These are phyloP conservation scores for Albula glossodonta DNA, from an alignment of 2,113 vertebrate genomes.

Conservation along the genomic window DNA sequence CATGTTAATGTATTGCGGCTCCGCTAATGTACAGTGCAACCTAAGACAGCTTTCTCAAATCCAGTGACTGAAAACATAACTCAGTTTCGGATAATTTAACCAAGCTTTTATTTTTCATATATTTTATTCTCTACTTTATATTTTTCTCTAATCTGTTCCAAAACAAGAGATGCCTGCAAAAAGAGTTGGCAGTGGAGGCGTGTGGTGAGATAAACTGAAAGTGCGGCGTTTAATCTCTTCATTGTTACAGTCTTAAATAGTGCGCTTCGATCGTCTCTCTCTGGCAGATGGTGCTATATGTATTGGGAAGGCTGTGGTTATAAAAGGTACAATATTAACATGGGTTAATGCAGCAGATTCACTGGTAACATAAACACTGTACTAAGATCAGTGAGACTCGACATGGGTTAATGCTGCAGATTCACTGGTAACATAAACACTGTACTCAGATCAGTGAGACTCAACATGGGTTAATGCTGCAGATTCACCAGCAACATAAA, in stretches of 20 bases:
- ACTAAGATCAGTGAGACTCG: background rate
- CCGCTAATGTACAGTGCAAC: too few species aligned
- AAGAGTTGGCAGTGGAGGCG: too few species aligned
- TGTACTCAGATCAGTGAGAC: too few species aligned
- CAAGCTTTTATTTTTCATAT: background rate
- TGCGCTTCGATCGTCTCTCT: background rate
- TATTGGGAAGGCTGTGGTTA: background rate
- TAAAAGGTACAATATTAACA: background rate
- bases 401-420: too few species aligned
- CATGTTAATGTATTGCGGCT: too few species aligned
- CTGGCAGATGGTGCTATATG: background rate
- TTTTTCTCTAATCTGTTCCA: too few species aligned
- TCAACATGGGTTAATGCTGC: too few species aligned
- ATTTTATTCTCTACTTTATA: background rate
- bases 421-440: too few species aligned
- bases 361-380: background rate
- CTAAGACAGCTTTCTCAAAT: background rate
- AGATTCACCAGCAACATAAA: too few species aligned
- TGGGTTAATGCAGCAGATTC: background rate
- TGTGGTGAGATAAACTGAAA: too few species aligned
- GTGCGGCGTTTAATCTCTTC: background rate
- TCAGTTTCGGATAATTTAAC: background rate
- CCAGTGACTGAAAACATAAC: background rate
- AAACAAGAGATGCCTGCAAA: background rate
- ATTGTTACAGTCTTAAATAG: background rate